phyloP scores from a whole-genome alignment of 2,888 invertebrate genomes.

The Acanthosepion pharaonis region DNA sequence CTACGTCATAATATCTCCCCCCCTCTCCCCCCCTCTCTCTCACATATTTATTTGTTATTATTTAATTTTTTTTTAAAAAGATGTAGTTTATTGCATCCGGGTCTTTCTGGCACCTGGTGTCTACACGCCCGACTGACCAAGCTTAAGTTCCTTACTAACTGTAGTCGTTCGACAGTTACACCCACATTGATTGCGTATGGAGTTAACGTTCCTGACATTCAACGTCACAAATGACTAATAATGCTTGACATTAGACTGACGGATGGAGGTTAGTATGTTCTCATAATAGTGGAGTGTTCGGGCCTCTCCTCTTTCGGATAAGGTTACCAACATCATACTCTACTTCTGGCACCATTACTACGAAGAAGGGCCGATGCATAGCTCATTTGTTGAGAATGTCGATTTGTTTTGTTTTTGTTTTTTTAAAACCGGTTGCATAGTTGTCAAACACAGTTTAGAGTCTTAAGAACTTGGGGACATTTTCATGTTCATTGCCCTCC shows the following conservation, averaged over 20 bases:
- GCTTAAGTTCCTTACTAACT: background rate
- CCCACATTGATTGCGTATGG: background rate
- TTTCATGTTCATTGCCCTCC: background rate
- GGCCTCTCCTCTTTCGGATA: conserved; percentile 33
- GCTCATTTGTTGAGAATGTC: background rate
- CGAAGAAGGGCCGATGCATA: background rate
- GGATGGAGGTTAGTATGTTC: conserved; percentile 23
- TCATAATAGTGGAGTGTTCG: background rate
- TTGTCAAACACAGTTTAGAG: background rate
- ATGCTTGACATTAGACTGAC: conserved; percentile 33
- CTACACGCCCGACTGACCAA: conserved; percentile 13
- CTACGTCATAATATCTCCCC: background rate
- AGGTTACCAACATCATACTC: background rate
- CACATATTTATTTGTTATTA: background rate
- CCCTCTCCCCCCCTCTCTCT: no score
- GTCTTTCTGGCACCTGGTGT: background rate
- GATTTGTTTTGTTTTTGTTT: background rate
- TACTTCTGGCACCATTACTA: background rate
- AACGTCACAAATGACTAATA: conserved; percentile 20
- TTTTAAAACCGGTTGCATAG: background rate
- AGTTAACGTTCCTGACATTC: conserved; percentile 33
- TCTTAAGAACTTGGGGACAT: background rate
- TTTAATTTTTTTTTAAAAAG: background rate
- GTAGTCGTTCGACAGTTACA: background rate
- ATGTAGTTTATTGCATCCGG: background rate